Conservation (phyloP, 2,797 vertebrate species). For the Centroberyx gerrardi region DNA sequence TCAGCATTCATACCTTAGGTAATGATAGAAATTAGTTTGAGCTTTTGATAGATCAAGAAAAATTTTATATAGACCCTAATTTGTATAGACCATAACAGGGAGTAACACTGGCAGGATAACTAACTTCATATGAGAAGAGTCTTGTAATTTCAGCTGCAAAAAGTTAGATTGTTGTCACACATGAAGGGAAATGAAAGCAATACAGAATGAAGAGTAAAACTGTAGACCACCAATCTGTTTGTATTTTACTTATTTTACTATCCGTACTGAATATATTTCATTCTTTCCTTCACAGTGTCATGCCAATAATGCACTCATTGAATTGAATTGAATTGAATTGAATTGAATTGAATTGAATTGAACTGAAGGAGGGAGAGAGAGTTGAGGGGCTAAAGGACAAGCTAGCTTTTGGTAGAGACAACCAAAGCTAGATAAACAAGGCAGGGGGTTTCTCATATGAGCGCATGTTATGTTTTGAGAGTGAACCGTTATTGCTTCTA, state of each 20-base stretch:
- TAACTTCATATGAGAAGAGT: not conserved
- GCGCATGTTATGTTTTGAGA: not conserved
- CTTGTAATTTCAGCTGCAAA: not conserved
- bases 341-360: not conserved
- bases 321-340: not conserved
- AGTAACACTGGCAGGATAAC: too few relatives aligned
- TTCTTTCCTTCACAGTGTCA: too few relatives aligned
- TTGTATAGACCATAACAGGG: too few relatives aligned
- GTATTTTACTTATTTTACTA: too few relatives aligned
- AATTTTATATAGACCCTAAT: too few relatives aligned
- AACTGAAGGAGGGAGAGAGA: not conserved
- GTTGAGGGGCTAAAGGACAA: not conserved
- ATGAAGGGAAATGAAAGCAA: not conserved
- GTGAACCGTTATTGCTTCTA: not conserved
- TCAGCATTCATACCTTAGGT: not conserved
- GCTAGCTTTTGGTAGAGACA: not conserved
- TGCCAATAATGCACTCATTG: too few relatives aligned
- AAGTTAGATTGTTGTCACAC: conserved; percentile 2
- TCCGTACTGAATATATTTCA: too few relatives aligned
- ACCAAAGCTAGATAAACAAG: not conserved
- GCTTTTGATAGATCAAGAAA: too few relatives aligned
- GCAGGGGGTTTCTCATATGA: conserved; percentile 2
- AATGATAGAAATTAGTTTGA: not conserved
- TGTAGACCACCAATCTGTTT: too few relatives aligned
- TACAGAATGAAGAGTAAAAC: not conserved